Evolutionary conservation across 2,888 invertebrate species (phyloP).

Genomic region (Cylindroiulus punctatus): DNA sequence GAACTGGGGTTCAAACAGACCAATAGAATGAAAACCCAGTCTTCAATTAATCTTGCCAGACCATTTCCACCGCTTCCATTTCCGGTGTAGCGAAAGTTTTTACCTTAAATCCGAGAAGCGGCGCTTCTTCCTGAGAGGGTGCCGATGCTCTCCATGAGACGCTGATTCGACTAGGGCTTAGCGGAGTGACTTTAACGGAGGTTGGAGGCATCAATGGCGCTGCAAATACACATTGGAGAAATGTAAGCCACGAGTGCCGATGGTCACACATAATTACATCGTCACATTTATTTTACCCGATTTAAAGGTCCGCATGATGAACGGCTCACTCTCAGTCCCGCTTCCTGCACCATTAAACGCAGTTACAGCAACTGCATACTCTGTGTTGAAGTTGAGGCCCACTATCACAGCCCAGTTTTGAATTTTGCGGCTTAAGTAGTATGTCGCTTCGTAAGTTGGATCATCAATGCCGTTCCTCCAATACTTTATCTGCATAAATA

Average conservation of each 20-base stretch:
- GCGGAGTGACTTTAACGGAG: slow-evolving; percentile 84
- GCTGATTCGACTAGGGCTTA: slow-evolving; percentile 85
- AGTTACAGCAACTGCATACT: slow-evolving; percentile 94
- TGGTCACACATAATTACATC: neutral
- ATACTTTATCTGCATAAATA: slow-evolving; percentile 77
- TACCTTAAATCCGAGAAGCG: slow-evolving; percentile 91
- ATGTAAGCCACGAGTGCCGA: neutral
- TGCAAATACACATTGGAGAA: slow-evolving; percentile 60
- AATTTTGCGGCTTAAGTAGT: slow-evolving; percentile 84
- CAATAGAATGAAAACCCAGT: too few species aligned
- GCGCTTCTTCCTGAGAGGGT: slow-evolving; percentile 89
- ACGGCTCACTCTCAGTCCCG: slow-evolving; percentile 93
- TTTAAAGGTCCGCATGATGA: slow-evolving; percentile 70
- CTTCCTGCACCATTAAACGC: slow-evolving; percentile 96
- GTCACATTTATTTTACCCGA: slow-evolving; percentile 61
- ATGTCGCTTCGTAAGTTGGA: slow-evolving; percentile 79
- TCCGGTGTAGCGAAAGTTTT: too few species aligned
- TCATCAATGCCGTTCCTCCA: slow-evolving; percentile 80
- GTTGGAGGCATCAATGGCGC: slow-evolving; percentile 96
- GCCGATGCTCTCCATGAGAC: slow-evolving; percentile 95
- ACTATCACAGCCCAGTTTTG: slow-evolving; percentile 89
- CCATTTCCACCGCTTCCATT: too few species aligned
- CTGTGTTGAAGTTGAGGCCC: slow-evolving; percentile 89
- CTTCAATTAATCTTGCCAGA: too few species aligned
- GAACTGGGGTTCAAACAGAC: too few species aligned